phyloP scores from a whole-genome alignment of 2,113 vertebrate species.

The Tragelaphus strepsiceros region DNA sequence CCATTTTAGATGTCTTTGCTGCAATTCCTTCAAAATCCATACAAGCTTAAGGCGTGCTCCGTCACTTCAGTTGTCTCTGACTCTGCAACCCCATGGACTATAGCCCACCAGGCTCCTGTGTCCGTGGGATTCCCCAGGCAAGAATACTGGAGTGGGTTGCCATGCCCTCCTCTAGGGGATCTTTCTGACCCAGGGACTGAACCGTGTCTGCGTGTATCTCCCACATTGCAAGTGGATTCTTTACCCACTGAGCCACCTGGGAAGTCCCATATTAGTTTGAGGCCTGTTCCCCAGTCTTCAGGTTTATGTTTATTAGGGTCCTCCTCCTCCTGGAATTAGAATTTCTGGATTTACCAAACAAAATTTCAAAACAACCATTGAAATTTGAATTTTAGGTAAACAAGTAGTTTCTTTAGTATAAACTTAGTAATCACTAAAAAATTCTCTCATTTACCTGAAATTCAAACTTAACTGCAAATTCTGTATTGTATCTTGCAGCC shows the following conservation, averaged over 20 bases:
- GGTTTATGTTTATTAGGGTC: neutral
- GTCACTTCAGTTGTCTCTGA: neutral
- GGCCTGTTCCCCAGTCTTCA: neutral
- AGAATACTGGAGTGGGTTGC: neutral
- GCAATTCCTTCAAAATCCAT: neutral
- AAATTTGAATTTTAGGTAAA: neutral
- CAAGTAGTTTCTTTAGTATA: neutral
- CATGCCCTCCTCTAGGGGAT: neutral
- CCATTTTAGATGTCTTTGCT: neutral
- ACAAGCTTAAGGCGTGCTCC: neutral
- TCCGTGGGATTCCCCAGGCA: neutral
- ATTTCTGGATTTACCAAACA: neutral
- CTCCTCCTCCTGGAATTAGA: neutral
- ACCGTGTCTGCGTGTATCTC: neutral
- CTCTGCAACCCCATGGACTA: neutral
- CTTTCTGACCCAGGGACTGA: neutral
- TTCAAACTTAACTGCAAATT: neutral
- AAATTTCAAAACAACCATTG: neutral
- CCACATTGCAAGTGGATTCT: accelerated
- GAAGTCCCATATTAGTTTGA: neutral
- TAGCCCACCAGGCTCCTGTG: neutral
- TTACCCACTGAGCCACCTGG: neutral
- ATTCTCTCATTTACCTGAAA: neutral
- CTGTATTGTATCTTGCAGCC: neutral
- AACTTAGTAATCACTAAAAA: neutral